Base-by-base conservation (phyloP, 2,888 invertebrate species). In the Syrista parreyssii region DNA sequence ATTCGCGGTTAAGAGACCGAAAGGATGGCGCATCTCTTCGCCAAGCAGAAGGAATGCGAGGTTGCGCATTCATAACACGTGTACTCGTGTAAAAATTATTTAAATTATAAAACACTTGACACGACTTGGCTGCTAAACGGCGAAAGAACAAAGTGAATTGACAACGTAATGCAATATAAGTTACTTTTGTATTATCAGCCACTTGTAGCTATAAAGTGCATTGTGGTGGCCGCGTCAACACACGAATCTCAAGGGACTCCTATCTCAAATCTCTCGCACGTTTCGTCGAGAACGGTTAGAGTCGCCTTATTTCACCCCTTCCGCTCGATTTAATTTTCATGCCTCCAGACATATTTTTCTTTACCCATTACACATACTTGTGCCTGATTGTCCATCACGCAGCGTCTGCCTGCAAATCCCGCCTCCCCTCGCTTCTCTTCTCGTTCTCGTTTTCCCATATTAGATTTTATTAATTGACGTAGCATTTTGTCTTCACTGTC, bases 141-240 rank as follows among this genome's bases (percentile, higher is more conserved):
- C 31, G 4, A 40, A 40, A 15, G 40, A 4, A 40, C 40, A 40
- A 15, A 40, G 15, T 15, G 15, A 15, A 15, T 40, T 15, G 15
- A 40, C 6, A 15, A 40, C 40, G 40, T 15, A 68, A 34, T 31
- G 23, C 79, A 78, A 84, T 82, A 84, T 85, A 84, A 87, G 86
- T 87, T 86, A 84, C 80, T 81, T 82, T 84, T 84, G 83, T 83
- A 84, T 86, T 84, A 85, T 86, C 84, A 86, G 84, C 82, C 80
- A 83, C 83, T 84, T 81, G 82, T 81, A 79, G 82, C 79, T 75
- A 75, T 75, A 75, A 78, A 75, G 68, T 12, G 78, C 78, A 75
- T 75, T 75, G 71, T 75, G 32, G 69, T 55, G 31, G 32, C 55
- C 33, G 75, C 68, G 78, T 78, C 72, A 74, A 78, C 78, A 71